These are phyloP conservation scores for Apeltes quadracus DNA, from an alignment of 2,113 vertebrate genomes.

Conservation along the genomic window DNA sequence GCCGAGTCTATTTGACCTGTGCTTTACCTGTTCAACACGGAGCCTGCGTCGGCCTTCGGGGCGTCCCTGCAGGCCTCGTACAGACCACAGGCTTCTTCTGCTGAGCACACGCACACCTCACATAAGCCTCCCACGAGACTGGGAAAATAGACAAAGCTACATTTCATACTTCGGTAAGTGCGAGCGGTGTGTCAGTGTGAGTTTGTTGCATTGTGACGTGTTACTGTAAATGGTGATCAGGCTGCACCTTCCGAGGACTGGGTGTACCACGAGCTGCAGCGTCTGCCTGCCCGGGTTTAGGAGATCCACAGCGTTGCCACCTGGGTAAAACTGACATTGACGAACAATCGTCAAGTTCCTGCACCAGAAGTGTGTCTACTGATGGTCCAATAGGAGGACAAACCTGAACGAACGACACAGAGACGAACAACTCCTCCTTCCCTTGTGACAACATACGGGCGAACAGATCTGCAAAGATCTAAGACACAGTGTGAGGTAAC, in stretches of 20 bases:
- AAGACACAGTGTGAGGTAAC: neutral
- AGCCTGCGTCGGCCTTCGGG: constrained; percentile 38
- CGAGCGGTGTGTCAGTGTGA: neutral
- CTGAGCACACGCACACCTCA: constrained; percentile 61
- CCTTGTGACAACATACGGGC: constrained; percentile 41
- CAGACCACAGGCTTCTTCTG: constrained; percentile 66
- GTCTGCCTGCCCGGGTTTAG: constrained; percentile 63
- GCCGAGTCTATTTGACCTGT: constrained; percentile 23
- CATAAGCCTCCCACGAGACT: constrained; percentile 70
- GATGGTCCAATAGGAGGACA: constrained; percentile 34
- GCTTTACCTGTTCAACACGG: constrained; percentile 52
- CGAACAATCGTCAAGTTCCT: constrained; percentile 2
- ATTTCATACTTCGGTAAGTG: neutral
- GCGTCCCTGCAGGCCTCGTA: constrained; percentile 67
- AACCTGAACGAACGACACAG: constrained; percentile 83
- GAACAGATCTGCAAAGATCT: constrained; percentile 78
- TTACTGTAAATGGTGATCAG: neutral
- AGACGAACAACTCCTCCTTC: constrained; percentile 58
- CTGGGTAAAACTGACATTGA: constrained; percentile 78
- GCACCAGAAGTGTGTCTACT: neutral
- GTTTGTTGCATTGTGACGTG: neutral
- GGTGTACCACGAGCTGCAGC: constrained; percentile 74
- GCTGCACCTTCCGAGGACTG: constrained; percentile 79
- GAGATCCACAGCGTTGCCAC: constrained; percentile 78
- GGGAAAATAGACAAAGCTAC: constrained; percentile 10